Base-by-base conservation (phyloP, 2,113 vertebrate genomes). In the Sardina pilchardus region DNA sequence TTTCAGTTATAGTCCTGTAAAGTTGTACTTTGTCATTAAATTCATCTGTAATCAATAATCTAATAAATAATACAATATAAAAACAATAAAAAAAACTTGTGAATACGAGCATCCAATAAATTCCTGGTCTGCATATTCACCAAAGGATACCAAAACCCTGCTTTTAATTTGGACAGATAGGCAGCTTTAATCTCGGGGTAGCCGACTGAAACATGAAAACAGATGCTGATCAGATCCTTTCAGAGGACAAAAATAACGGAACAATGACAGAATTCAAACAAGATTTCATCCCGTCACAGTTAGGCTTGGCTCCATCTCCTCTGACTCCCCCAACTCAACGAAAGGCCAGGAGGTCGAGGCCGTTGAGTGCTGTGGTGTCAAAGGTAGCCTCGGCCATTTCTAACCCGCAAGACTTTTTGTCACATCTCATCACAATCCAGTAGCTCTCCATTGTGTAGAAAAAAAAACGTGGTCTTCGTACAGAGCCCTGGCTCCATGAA, bases 141-240 rank as follows among this genome's bases (percentile, higher is more conserved):
- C 19, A 56, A 56, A 83, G 24, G 45, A 84, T 44, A 84, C 44
- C 5, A 44, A 82, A 36, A 81, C 78, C 56, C 85, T 84, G 87
- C 71, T 82, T 88, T 63, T 84, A 86, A 84, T 86, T 86, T 82
- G 81, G 85, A 59, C 34, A 16, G 19, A 47, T 5, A 16, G 78
- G 21, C 71, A 78, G 30, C 56, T 86, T 84, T 82, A 84, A 86
- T 50, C 75, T 84, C 56, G 34, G 80, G 86, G 6, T 10, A 88
- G 86, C 85, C 8, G 42, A 90, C 63, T 8, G 24, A 26, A 88
- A 87, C 67, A 56, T 83, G 42, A 86, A 90, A 85, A 89, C 92
- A 91, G 85, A 92, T 93, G 92, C 86, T 81, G 75, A 87, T 92
- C 87, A 82, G 67, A 90, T 6, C 26, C 48, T 50, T 59, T 85